Percentiles rank a stretch among this genome's conserved stretches.
phyloP scores from a whole-genome alignment of 2,113 vertebrate genomes.

The Hippocampus barbouri region DNA sequence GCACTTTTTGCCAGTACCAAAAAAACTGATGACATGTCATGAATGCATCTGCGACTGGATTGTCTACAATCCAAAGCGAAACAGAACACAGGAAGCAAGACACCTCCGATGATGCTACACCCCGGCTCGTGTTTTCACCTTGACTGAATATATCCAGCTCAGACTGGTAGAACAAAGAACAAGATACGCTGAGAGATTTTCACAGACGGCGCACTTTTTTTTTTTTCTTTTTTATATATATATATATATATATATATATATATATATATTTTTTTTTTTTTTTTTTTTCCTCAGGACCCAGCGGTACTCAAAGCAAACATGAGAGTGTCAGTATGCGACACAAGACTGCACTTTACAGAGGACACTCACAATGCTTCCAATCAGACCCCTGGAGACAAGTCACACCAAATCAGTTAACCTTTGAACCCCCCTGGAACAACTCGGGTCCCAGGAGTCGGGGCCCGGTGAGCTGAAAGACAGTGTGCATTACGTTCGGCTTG shows the following conservation, averaged over 20 bases:
- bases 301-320: constrained; percentile 58
- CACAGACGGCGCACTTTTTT: constrained; percentile 21
- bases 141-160: constrained; percentile 46
- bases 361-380: constrained; percentile 55
- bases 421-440: constrained; percentile 54
- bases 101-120: constrained; percentile 46
- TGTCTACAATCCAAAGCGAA: constrained; percentile 41
- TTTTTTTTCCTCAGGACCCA: constrained; percentile 26
- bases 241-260: no score
- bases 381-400: constrained; percentile 54
- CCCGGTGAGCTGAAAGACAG: constrained; percentile 62
- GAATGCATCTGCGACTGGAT: constrained; percentile 30
- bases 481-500: constrained; percentile 53
- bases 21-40: constrained; percentile 36
- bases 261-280: not conserved
- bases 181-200: constrained; percentile 37
- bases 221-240: not conserved
- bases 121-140: constrained; percentile 40
- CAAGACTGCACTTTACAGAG: constrained; percentile 65
- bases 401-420: constrained; percentile 68
- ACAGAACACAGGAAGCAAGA: constrained; percentile 43
- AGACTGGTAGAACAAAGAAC: constrained; percentile 52
- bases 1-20: constrained; percentile 26
- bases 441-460: constrained; percentile 42
- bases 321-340: constrained; percentile 61